Base-by-base conservation (phyloP, 2,113 vertebrate species). In the Hemichromis elongatus region DNA sequence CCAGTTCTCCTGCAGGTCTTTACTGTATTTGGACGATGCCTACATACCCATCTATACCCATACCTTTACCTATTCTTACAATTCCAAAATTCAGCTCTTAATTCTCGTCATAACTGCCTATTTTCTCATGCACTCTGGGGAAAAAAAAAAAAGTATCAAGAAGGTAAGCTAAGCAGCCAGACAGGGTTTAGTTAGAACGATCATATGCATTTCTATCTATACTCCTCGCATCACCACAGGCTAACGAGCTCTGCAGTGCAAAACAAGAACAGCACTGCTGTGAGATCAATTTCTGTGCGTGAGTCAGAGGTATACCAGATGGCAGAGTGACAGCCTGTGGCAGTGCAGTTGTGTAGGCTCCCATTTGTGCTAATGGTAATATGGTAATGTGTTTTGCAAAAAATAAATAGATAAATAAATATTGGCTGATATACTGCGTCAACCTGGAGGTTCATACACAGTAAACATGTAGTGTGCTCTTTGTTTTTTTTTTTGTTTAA, bases 91-190 rank as follows among this genome's bases (percentile, higher is more conserved):
- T 11, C 21, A 2, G 21, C 66, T 16, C 37, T 45, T 24, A 16
- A 68, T 24, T 68, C 8, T 70, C 40, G 16, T 5, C 0, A 28
- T 28, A 18, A 47, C 21, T 18, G 66, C 2, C 0, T 26, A 0
- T 18, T 3, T 37, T 37, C 66, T 70, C 66, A 70, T 47, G 37
- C 66, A 70, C 5, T 28, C 21, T 47, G 40, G 63, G 24, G 16
- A 0, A 0, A 2, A 6, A 0, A 2, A 6, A 0, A 40, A 40
- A 47, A 28, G 14, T 11, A 18, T 19, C 24, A 73, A 47, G 13
- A 47, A 75, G 42, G 19, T 40, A 52, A 61, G 9, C 30, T 40
- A 28, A 63, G 45, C 55, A 63, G 3, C 21, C 21, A 40, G 1
- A 84, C 6, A 16, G 9, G 73, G 30, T 83, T 40, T 16, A 35